A percentile compares a stretch with the other conserved stretches of the same genome.
Conservation (phyloP, 2,888 invertebrate genomes). For the Acanthopleura granulata region DNA sequence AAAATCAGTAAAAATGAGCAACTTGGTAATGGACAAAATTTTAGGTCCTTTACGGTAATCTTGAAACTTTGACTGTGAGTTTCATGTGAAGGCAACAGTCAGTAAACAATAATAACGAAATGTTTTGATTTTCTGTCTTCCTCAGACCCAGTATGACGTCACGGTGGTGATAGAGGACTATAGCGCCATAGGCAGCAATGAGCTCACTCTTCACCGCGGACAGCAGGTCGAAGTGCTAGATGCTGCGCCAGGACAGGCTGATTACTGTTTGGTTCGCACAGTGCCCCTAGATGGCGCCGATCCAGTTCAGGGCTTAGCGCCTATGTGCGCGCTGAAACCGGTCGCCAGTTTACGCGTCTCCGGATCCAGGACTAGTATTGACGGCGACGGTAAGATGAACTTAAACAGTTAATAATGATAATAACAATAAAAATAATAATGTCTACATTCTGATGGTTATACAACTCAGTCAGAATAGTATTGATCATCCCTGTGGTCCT, state of each 20-base stretch:
- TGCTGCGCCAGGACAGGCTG: constrained; percentile 70
- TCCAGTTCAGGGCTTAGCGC: constrained; percentile 67
- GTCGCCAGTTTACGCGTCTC: constrained; percentile 62
- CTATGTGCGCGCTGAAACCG: constrained; percentile 66
- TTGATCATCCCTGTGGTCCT: too few relatives aligned
- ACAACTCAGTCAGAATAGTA: too few relatives aligned
- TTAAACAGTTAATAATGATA: not conserved
- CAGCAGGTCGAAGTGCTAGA: constrained; percentile 95
- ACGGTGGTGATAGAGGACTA: constrained; percentile 78
- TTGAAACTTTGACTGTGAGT: too few relatives aligned
- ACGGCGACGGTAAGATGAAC: constrained; percentile 64
- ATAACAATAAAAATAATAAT: too few relatives aligned
- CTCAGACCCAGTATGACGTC: constrained; percentile 10
- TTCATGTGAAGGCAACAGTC: too few relatives aligned
- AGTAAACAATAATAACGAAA: too few relatives aligned
- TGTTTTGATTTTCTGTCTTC: not conserved
- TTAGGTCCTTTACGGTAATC: too few relatives aligned
- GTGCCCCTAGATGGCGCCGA: constrained; percentile 45
- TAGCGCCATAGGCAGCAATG: constrained; percentile 79
- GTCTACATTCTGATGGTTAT: too few relatives aligned
- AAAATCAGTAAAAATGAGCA: too few relatives aligned
- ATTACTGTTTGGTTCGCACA: constrained; percentile 68
- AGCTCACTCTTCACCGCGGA: constrained; percentile 88
- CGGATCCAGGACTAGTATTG: constrained; percentile 62
- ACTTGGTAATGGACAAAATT: too few relatives aligned